A percentile compares a stretch with the other conserved stretches of the same genome.
These are phyloP conservation scores for Sipha flava DNA, from an alignment of 1,140 invertebrate species.

Conservation along the genomic window DNA sequence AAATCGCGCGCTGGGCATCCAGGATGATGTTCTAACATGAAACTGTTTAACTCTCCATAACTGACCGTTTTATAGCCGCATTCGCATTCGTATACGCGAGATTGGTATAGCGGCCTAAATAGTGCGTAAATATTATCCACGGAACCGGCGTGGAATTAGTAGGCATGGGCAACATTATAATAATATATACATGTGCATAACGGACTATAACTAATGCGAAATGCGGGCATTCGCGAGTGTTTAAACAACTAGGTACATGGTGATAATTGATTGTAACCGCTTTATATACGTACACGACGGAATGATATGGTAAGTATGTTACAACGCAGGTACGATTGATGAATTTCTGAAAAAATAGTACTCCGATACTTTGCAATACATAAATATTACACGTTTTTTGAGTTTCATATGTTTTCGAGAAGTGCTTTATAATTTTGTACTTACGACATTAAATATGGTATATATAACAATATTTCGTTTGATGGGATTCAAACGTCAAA, in stretches of 20 bases:
- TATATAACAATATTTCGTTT: no score
- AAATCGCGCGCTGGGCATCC: not conserved
- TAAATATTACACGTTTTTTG: not conserved
- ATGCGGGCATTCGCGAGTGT: not conserved
- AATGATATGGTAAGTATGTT: not conserved
- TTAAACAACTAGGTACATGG: not conserved
- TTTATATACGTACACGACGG: not conserved
- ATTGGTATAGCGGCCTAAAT: slow-evolving; percentile 1
- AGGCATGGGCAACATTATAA: not conserved
- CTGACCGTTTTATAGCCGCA: not conserved
- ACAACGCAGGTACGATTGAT: not conserved
- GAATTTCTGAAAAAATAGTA: not conserved
- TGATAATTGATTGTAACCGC: not conserved
- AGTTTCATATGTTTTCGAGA: no score
- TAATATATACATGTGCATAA: not conserved
- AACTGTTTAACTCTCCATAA: not conserved
- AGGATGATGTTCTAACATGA: not conserved
- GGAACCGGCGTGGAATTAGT: not conserved
- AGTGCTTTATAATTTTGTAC: no score
- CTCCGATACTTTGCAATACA: no score
- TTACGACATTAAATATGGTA: no score
- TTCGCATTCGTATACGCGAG: not conserved
- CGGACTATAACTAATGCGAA: not conserved
- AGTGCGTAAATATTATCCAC: not conserved
- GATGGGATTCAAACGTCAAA: no score